Evolutionary conservation across 2,113 vertebrate species (phyloP).

Genomic region (Salvelinus alpinus): DNA sequence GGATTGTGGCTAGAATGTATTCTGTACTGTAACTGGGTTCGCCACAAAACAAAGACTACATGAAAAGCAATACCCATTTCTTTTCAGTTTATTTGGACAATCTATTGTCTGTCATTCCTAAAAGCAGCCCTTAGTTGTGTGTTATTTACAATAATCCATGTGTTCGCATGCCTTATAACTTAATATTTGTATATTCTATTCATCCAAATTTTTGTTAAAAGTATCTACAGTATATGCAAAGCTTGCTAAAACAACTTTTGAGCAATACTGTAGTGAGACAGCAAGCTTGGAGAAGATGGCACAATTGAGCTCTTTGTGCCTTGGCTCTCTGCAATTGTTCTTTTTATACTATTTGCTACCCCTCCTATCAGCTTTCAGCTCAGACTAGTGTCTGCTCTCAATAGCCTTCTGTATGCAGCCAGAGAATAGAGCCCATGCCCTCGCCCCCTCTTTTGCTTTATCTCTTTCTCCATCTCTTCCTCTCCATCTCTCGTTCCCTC

Average conservation of each 20-base stretch:
- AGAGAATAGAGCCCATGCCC: slow-evolving; percentile 55
- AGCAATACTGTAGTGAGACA: slow-evolving; percentile 18
- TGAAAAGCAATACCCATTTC: too few relatives aligned
- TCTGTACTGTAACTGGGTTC: too few relatives aligned
- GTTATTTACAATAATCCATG: too few relatives aligned
- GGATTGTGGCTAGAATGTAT: too few relatives aligned
- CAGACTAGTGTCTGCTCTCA: slow-evolving; percentile 63
- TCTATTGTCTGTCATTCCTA: too few relatives aligned
- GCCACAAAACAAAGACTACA: too few relatives aligned
- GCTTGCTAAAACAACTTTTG: slow-evolving; percentile 31
- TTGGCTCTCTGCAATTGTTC: slow-evolving; percentile 48
- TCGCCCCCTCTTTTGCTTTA: neutral
- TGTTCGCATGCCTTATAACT: too few relatives aligned
- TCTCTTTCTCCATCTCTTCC: neutral
- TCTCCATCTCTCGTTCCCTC: too few relatives aligned
- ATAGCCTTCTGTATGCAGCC: slow-evolving; percentile 67
- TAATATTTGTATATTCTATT: neutral
- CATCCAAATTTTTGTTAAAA: neutral
- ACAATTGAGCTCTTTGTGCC: slow-evolving; percentile 63
- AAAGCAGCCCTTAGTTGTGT: too few relatives aligned
- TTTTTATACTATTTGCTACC: slow-evolving; percentile 50
- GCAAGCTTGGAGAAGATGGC: neutral
- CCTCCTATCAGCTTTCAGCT: slow-evolving; percentile 68
- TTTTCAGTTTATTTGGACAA: too few relatives aligned
- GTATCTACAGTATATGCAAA: neutral